Evolutionary conservation across 2,113 vertebrate genomes (phyloP).

Genomic region (Oreocharis arfaki): DNA sequence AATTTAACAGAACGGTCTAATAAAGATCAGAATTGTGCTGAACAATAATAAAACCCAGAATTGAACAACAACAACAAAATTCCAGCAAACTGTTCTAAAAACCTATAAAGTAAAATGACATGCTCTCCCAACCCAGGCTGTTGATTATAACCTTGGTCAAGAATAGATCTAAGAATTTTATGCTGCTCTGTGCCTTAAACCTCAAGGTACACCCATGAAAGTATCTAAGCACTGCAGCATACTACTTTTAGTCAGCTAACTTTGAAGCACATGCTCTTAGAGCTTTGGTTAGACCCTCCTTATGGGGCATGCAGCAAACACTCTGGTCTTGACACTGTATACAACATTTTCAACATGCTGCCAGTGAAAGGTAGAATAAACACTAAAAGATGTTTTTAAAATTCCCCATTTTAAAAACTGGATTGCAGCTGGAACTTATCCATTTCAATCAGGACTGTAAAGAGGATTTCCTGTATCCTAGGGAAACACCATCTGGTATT

Average conservation of each 20-base stretch:
- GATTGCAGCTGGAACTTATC: not conserved
- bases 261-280: not conserved
- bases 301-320: not conserved
- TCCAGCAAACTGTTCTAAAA: not conserved
- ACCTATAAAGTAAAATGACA: not conserved
- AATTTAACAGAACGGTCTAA: conserved; percentile 19
- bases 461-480: not conserved
- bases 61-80: not conserved
- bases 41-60: not conserved
- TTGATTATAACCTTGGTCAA: not conserved
- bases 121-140: not conserved
- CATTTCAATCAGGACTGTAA: not conserved
- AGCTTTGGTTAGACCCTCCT: not conserved
- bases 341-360: not conserved
- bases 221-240: not conserved
- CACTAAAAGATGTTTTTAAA: not conserved
- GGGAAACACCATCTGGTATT: not conserved
- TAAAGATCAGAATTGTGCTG: conserved; percentile 19
- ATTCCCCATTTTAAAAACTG: not conserved
- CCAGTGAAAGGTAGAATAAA: not conserved
- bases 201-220: not conserved
- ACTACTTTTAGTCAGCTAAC: not conserved
- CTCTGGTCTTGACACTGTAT: not conserved
- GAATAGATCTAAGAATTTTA: not conserved
- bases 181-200: not conserved